Conservation (phyloP, 2,797 vertebrate genomes). For the Antennarius maculatus region DNA sequence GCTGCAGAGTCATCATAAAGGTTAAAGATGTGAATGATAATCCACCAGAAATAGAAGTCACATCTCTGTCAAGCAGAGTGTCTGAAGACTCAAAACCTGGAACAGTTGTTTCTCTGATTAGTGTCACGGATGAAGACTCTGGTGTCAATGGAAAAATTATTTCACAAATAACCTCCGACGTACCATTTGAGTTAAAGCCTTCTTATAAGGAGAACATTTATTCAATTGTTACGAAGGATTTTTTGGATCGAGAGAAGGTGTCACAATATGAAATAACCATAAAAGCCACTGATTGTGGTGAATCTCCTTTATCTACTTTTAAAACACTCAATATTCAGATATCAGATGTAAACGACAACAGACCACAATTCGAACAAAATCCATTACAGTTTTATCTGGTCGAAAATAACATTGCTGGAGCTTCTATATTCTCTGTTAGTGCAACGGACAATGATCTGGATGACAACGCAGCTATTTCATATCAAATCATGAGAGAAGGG, state of each 20-base stretch:
- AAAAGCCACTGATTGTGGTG: constrained; percentile 6
- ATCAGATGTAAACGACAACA: constrained; percentile 76
- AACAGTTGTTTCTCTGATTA: constrained; percentile 83
- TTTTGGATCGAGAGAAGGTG: constrained; percentile 74
- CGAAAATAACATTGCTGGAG: constrained; percentile 75
- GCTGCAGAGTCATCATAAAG: constrained; percentile 57
- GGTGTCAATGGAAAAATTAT: constrained; percentile 54
- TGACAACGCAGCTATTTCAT: constrained; percentile 68
- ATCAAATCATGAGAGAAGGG: constrained; percentile 45
- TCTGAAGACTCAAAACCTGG: constrained; percentile 59
- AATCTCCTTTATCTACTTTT: constrained; percentile 22
- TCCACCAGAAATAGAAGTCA: constrained; percentile 57
- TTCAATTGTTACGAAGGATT: constrained; percentile 48
- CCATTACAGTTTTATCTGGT: constrained; percentile 61
- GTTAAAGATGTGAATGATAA: constrained; percentile 68
- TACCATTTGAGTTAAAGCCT: constrained; percentile 60
- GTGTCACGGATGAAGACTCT: constrained; percentile 82
- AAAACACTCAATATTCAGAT: constrained; percentile 63
- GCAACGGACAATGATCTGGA: constrained; percentile 68
- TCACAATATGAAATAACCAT: constrained; percentile 3
- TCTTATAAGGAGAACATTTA: constrained; percentile 65
- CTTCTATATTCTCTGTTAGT: constrained; percentile 63
- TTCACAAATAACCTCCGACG: constrained; percentile 15
- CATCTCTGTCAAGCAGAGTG: constrained; percentile 54
- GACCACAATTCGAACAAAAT: constrained; percentile 59